Evolutionary conservation across 1,140 invertebrate genomes (phyloP), one percentile per base, ranked within the genome.

Genomic region (Drosophila aff.): DNA sequence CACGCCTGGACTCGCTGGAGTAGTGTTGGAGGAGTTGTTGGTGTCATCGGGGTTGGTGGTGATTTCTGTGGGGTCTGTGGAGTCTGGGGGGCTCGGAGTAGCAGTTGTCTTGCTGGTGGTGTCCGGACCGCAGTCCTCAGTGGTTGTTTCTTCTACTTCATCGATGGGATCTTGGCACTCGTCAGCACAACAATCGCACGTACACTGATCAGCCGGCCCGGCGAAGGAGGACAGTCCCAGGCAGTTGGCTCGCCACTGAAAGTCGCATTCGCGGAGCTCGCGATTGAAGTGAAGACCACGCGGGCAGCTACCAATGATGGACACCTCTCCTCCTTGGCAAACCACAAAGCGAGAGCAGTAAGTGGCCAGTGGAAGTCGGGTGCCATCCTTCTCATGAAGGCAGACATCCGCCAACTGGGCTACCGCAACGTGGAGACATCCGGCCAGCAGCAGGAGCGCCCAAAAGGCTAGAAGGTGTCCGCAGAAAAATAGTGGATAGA

Each of bases 171-270:
- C 50, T 3, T 46, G 38, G 26, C 84, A 89, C 46, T 84, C 74
- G 9, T 81, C 71, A 9, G 57, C 81, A 40, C 84, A 89, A 31
- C 84, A 89, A 2, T 67, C 76, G 58, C 84, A 89, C 18, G 47
- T 49, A 38, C 84, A 89, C 9, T 71, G 67, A 10, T 74, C 78
- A 16, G 59, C 64, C 1, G 16, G 2, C n/a, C 10, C 58, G n/a
- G 62, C 79, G 21, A 82, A 82, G 6, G 74, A 46, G 5, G 50
- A 62, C 0, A 81, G 44, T 15, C 64, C 64, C 9, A 44, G 52
- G 53, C 84, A 89, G 10, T 66, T 80, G 18, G 85, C 84, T 28
- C 84, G 67, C 85, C 84, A 90, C 43, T 90, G 85, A 28, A 81
- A 89, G 23, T 89, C 84, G 23, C 84, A 89, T 50, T 89, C 84